Base-by-base conservation (phyloP, 2,888 invertebrate genomes). In the Philhelius pedissequus region DNA sequence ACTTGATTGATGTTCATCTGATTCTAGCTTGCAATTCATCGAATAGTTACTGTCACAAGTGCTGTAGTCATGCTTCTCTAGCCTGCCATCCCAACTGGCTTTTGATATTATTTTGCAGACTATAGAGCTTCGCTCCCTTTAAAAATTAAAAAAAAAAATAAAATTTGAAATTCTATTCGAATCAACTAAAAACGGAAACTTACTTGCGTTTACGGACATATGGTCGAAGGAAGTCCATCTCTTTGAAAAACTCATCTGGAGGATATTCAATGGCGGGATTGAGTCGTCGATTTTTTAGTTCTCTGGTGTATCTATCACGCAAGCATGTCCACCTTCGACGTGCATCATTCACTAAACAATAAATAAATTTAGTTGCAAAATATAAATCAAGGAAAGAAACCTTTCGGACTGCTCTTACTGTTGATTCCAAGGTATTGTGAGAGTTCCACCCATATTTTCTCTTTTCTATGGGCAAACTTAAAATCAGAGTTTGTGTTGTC, bases 281-380 rank as follows among this genome's bases (percentile, higher is more conserved):
- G 45, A 89, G 52, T 0, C 89, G 89, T 83, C 89, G 86, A 58
- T 89, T 89, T 58, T 91, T 91, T 1, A 92, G 86, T 74, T 92
- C 92, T 1, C 91, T 88, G 0, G 90, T 90, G 80, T 92, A 92
- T 8, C 91, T 89, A 84, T 92, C 92, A 2, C 92, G 88, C 8
- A 92, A 82, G 3, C 90, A 91, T 0, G 91, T 91, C 92, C 92
- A 92, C 3, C 91, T 88, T n/a, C 90, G 88, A 11, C 90, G 87
- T 27, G 88, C 88, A 30, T 91, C 90, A 43, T 83, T 69, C 2
- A 87, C 88, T 84, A 15, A 15, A 73, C 2, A 27, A n/a, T n/a
- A 27, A 18, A 20, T 20, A 43, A 22, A 48, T n/a, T 11, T 30
- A 71, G 1, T 32, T 60, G 1, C 0, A 38, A 48, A 48, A 22